Evolutionary conservation across 2,888 invertebrate species (phyloP), one percentile per base, ranked within the genome.

Genomic region (Eristalinus sepulchralis): DNA sequence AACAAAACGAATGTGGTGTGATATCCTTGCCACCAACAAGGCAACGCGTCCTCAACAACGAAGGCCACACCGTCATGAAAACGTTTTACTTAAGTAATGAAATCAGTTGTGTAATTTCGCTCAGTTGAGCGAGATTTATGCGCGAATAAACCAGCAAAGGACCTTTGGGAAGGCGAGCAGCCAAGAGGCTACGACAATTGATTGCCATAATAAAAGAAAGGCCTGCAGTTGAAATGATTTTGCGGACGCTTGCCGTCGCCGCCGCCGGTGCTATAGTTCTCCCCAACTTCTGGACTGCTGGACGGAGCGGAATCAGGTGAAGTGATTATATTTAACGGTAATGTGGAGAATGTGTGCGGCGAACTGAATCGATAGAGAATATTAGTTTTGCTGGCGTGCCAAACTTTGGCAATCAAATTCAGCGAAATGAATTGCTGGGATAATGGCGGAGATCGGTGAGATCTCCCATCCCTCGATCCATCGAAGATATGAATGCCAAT

Each of bases 81-180:
- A 1, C 71, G 33, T 67, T 73, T 59, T 10, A 55, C 67, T 80
- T 62, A 20, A 80, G 62, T 73, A 73, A 73, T 80, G 55, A 80
- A 80, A 73, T 73, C 73, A 80, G 67, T 80, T 79, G 59, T 24
- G 79, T 66, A 71, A 79, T 72, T 80, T 73, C 73, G 47, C 31
- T 73, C 67, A 80, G 67, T 67, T 27, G 36, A 80, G 67, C 67
- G 66, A 73, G 66, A 80, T 80, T 80, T 73, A 80, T 80, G 67
- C 53, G 67, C 80, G 67, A 71, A 79, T 80, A 80, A 80, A 80
- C n/a, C 10, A 17, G n/a, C 59, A 59, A 17, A 57, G 13, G 57
- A 27, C 57, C 64, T n/a, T 2, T 36, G 53, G 11, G 31, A 33
- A 60, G n/a, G 34, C 47, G 13, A 34, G 17, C 62, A 27, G 47